Percentiles rank a stretch among this genome's conserved stretches.
Evolutionary conservation across 2,888 invertebrate genomes (phyloP).

Genomic region (Sinelater perroti): DNA sequence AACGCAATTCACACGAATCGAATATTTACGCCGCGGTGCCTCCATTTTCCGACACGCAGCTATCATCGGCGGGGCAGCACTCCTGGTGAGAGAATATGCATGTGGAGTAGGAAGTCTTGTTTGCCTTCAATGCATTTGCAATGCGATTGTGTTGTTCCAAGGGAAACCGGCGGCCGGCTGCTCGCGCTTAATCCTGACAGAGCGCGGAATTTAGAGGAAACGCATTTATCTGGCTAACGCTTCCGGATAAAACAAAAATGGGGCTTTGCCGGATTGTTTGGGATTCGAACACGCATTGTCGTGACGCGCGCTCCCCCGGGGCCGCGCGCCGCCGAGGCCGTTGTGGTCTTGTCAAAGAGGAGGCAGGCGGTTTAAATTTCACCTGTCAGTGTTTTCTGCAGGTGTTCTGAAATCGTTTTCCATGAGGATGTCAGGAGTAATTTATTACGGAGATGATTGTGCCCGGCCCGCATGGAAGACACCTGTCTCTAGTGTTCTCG

Average conservation of each 20-base stretch:
- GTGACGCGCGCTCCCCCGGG: not conserved
- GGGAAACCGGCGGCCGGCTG: not conserved
- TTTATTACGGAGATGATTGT: slow-evolving; percentile 40
- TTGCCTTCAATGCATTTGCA: slow-evolving; percentile 32
- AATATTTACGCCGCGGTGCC: slow-evolving; percentile 19
- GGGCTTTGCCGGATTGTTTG: slow-evolving; percentile 8
- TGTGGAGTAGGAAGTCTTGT: slow-evolving; percentile 33
- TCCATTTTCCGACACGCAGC: slow-evolving; percentile 18
- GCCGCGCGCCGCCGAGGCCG: not conserved
- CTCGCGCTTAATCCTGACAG: not conserved
- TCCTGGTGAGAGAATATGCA: slow-evolving; percentile 25
- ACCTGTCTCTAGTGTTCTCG: slow-evolving; percentile 9
- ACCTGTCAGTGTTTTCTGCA: slow-evolving; percentile 38
- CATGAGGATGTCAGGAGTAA: slow-evolving; percentile 40
- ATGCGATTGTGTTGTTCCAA: slow-evolving; percentile 23
- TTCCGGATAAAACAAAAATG: not conserved
- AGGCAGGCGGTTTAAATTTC: slow-evolving; percentile 35
- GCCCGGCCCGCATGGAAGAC: slow-evolving; percentile 24
- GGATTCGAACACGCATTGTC: slow-evolving; percentile 4
- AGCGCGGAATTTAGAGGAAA: not conserved
- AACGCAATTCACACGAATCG: too few species aligned
- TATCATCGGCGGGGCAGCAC: slow-evolving; percentile 8
- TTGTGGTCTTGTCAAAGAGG: slow-evolving; percentile 33
- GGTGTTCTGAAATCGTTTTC: slow-evolving; percentile 34
- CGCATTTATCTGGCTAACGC: not conserved